Base-by-base conservation (phyloP, 2,888 invertebrate genomes). In the Malthinus flaveolus region DNA sequence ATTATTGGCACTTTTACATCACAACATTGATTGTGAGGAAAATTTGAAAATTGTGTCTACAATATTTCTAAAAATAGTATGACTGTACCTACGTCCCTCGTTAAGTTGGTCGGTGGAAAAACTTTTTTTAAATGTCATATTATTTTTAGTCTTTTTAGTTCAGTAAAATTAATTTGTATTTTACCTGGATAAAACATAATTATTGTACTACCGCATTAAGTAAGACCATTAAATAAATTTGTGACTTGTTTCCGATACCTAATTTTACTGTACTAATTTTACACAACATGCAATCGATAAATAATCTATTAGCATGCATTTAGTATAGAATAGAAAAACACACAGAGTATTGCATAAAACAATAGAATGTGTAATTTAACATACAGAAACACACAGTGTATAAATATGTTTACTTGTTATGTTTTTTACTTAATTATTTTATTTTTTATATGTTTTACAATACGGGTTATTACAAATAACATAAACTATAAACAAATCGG, bases 321-420 rank as follows among this genome's bases (percentile, higher is more conserved):
- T 63, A 71, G 70, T 72, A 71, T 70, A 73, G 71, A 71, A 71
- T 70, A 73, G 57, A 61, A 71, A 73, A 23, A 23, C 23, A 67
- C 69, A 73, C 68, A 72, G 67, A 67, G 63, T 69, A 70, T 73
- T 74, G 74, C 73, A 73, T 67, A 66, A 70, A 67, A 62, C 64
- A 49, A 59, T 65, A 66, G 69, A 70, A 68, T 67, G 70, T 68
- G 64, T 66, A 68, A 70, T 49, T 44, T 33, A 59, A 59, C 59
- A 59, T 50, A 50, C 59, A 59, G 45, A 50, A 53, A 48, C 55
- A 59, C 59, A 50, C 54, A 59, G 55, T 51, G 59, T 59, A 36
- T 35, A n/a, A 23, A 13, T 49, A 49, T 54, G 47, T 39, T 39
- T 55, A 45, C 39, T 42, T 42, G 39, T 42, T 23, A 53, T 33